phyloP scores from a whole-genome alignment of 2,888 invertebrate species.

The Heliconius erato region DNA sequence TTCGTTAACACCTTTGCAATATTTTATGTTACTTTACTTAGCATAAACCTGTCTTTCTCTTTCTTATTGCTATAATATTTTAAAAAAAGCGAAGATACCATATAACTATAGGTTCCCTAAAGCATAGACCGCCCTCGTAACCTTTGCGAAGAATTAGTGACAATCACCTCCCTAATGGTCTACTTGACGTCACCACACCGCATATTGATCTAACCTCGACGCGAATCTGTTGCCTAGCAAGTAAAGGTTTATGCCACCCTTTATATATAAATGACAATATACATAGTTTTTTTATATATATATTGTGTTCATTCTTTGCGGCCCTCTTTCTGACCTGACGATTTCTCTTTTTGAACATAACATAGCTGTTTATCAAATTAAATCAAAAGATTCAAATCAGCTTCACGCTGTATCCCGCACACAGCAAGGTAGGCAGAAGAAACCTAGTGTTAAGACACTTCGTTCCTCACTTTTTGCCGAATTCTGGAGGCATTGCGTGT shows the following conservation, averaged over 20 bases:
- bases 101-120: not conserved
- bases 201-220: conserved; percentile 71
- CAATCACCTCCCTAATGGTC: conserved; percentile 50
- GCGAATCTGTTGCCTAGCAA: conserved; percentile 59
- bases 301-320: not conserved
- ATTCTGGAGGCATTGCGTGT: no score
- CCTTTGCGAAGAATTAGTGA: conserved; percentile 39
- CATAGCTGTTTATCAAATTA: no score
- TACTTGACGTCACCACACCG: conserved; percentile 59
- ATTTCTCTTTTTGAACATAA: no score
- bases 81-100: not conserved
- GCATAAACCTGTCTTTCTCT: not conserved
- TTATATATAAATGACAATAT: not conserved
- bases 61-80: not conserved
- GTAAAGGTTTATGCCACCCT: conserved; percentile 25
- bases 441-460: no score
- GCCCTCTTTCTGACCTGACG: no score
- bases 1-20: not conserved
- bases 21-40: not conserved
- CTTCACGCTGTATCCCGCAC: no score
- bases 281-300: not conserved
- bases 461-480: no score
- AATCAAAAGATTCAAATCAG: no score
- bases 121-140: conserved; percentile 9
- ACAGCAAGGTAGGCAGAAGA: no score